phyloP scores from a whole-genome alignment of 2,888 invertebrate species.

The Venusia cambrica region DNA sequence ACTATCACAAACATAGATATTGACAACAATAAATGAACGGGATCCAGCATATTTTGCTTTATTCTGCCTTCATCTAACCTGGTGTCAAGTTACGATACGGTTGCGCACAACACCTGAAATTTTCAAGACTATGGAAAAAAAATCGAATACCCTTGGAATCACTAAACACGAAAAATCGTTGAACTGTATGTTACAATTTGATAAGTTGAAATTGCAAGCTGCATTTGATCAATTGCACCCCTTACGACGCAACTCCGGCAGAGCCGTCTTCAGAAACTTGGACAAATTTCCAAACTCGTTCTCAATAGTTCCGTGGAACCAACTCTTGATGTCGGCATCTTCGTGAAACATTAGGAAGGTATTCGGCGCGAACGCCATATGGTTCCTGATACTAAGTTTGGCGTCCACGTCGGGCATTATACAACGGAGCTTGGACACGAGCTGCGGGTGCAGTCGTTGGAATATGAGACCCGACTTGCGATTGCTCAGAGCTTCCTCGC shows the following conservation, averaged over 20 bases:
- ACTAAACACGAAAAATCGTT: too few relatives aligned
- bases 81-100: too few relatives aligned
- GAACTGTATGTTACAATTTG: too few relatives aligned
- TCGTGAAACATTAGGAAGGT: conserved; percentile 45
- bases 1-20: too few relatives aligned
- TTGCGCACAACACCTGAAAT: too few relatives aligned
- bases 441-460: conserved; percentile 48
- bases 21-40: too few relatives aligned
- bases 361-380: conserved; percentile 61
- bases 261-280: conserved; percentile 46
- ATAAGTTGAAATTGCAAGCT: too few relatives aligned
- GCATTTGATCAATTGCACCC: too few relatives aligned
- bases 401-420: conserved; percentile 53
- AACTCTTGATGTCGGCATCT: conserved; percentile 48
- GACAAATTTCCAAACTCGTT: conserved; percentile 47
- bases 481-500: conserved; percentile 46
- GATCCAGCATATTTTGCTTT: too few relatives aligned
- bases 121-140: too few relatives aligned
- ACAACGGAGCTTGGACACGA: conserved; percentile 48
- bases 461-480: conserved; percentile 53
- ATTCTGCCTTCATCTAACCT: too few relatives aligned
- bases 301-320: conserved; percentile 48
- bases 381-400: conserved; percentile 56
- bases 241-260: conserved; percentile 48
- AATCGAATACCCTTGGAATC: too few relatives aligned